phyloP scores from a whole-genome alignment of 2,888 invertebrate genomes.

The Mythimna impura region DNA sequence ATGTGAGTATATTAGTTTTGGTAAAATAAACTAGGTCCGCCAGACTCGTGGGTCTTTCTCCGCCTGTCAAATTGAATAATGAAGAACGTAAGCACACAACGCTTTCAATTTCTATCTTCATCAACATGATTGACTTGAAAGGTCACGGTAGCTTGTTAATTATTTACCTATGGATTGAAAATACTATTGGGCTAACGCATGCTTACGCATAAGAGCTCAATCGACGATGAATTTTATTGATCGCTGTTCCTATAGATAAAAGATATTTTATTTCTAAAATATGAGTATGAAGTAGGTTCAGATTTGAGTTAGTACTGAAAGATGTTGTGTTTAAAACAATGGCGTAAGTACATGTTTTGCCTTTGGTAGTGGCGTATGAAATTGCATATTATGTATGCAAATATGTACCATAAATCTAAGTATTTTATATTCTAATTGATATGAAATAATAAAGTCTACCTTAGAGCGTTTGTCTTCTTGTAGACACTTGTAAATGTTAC shows the following conservation, averaged over 20 bases:
- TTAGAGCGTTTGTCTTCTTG: too few relatives aligned
- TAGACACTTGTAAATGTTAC: too few relatives aligned
- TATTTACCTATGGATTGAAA: too few relatives aligned
- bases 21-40: background rate
- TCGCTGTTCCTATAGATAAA: background rate
- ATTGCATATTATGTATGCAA: too few relatives aligned
- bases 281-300: too few relatives aligned
- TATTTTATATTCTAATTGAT: background rate
- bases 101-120: background rate
- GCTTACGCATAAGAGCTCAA: conserved; percentile 3
- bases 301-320: too few relatives aligned
- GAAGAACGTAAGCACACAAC: background rate
- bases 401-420: too few relatives aligned
- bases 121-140: background rate
- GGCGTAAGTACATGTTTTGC: too few relatives aligned
- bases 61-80: background rate
- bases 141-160: conserved; percentile 14
- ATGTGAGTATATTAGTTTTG: too few relatives aligned
- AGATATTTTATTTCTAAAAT: too few relatives aligned
- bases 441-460: background rate
- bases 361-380: too few relatives aligned
- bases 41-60: background rate
- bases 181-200: background rate
- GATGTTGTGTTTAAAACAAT: too few relatives aligned
- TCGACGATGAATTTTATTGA: background rate